Percentiles rank a stretch among this genome's conserved stretches.
These are phyloP conservation scores for Drosophila prostipennis DNA, from an alignment of 2,888 invertebrate species.

Conservation along the genomic window DNA sequence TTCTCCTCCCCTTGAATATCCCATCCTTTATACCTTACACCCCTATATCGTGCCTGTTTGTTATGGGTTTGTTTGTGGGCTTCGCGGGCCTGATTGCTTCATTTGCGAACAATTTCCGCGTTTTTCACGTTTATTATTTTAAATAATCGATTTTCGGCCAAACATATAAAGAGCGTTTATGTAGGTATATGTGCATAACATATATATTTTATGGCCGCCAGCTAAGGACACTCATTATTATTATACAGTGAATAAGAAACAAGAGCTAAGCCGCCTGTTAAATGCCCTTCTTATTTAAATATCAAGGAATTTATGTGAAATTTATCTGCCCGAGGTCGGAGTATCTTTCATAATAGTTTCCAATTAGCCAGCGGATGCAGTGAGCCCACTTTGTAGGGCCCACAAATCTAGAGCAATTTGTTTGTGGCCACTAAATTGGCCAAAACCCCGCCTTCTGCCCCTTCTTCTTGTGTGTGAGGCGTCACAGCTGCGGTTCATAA, in stretches of 20 bases:
- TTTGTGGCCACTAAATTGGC: slow-evolving; percentile 53
- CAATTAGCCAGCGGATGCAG: slow-evolving; percentile 24
- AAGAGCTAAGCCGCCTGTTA: slow-evolving; percentile 9
- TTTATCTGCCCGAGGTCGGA: background rate
- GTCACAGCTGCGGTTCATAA: slow-evolving; percentile 70
- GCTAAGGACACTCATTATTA: slow-evolving; percentile 48
- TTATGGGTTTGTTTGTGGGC: slow-evolving; percentile 17
- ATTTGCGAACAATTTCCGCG: slow-evolving; percentile 32
- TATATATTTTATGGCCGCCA: slow-evolving; percentile 42
- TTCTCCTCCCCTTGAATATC: too few relatives aligned
- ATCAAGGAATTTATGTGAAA: background rate
- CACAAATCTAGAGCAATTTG: slow-evolving; percentile 48
- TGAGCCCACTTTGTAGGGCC: slow-evolving; percentile 18
- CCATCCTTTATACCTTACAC: background rate
- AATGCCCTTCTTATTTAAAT: slow-evolving; percentile 2
- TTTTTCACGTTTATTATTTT: slow-evolving; percentile 48
- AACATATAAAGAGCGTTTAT: slow-evolving; percentile 15
- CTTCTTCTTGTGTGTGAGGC: slow-evolving; percentile 41
- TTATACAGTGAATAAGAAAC: slow-evolving; percentile 36
- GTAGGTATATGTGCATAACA: slow-evolving; percentile 4
- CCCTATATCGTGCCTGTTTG: slow-evolving; percentile 7
- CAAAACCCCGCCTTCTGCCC: slow-evolving; percentile 7
- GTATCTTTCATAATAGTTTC: slow-evolving; percentile 19
- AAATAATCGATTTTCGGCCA: slow-evolving; percentile 44
- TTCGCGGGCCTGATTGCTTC: slow-evolving; percentile 24